Base-by-base conservation (phyloP, 23 tunicate species). In the Botrylloides violaceus region DNA sequence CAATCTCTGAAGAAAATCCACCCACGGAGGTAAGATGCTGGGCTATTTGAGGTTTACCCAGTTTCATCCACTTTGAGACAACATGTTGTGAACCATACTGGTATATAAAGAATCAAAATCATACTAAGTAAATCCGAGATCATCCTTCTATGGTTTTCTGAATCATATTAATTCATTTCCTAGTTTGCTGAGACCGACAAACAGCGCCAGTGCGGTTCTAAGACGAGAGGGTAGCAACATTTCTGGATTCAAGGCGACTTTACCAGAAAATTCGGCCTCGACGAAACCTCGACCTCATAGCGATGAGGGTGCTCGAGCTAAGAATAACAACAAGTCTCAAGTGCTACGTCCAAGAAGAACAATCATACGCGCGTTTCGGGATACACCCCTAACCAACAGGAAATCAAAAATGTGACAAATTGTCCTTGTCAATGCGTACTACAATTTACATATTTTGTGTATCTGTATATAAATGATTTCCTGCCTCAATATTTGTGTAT, bases 261-360 rank as follows among this genome's bases (percentile, higher is more conserved):
- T 28, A 19, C 0, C 47, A n/a, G 56, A 61, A 3, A 36, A 65
- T 7, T 23, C 53, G 22, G 59, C 77, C 29, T 37, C 66, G 34
- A 53, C 63, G 36, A 71, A 71, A 23, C 37, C 33, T 29, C 36
- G 86, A 39, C 86, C 86, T 22, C 86, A 81, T 34, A 81, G 86
- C 49, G 86, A 81, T 36, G 86, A 81, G 49, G 86, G 86, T 21
- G 86, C 57, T 23, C 58, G 84, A 15, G 29, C 59, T 22, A 79
- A 26, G 0, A 35, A 36, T 26, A 2, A 32, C 15, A 43, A 43
- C 53, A 43, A 43, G 15, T 24, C 77, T 5, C 77, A 56, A 1
- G 77, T 7, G 53, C 15, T 43, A 43, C 53, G 53, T 43, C 53
- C 53, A 9, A 43, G 53, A 43, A 43, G 53, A 43, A 43, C 53